Evolutionary conservation across 2,888 invertebrate species (phyloP).

Genomic region (Dioctria linearis): DNA sequence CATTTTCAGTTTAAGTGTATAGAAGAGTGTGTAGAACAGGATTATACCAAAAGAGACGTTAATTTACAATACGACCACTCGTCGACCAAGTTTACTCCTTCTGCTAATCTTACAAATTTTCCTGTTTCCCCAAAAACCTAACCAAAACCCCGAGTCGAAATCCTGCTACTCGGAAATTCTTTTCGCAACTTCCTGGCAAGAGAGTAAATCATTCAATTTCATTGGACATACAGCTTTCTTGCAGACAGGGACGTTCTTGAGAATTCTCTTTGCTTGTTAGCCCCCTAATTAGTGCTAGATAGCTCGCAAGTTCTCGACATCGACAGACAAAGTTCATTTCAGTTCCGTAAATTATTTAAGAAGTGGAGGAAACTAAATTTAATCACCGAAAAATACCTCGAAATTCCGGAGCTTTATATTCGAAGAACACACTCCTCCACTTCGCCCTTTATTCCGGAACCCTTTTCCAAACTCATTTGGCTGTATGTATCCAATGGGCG

Average conservation of each 20-base stretch:
- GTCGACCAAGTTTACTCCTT: too few relatives aligned
- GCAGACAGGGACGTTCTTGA: background rate
- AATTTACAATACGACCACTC: too few relatives aligned
- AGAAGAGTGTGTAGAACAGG: too few relatives aligned
- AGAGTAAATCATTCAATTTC: background rate
- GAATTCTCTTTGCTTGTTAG: conserved; percentile 2
- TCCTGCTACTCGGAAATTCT: too few relatives aligned
- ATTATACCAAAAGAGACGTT: too few relatives aligned
- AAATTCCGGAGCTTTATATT: background rate
- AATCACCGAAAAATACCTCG: background rate
- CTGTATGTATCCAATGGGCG: background rate
- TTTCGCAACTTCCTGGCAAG: too few relatives aligned
- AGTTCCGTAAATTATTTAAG: background rate
- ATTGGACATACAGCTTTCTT: too few relatives aligned
- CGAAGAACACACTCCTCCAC: background rate
- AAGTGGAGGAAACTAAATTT: background rate
- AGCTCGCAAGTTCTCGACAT: background rate
- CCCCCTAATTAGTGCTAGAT: conserved; percentile 6
- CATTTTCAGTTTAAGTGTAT: too few relatives aligned
- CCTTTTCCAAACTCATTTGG: background rate
- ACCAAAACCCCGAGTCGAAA: too few relatives aligned
- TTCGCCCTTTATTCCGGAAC: background rate
- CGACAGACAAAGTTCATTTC: background rate
- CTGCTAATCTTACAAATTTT: too few relatives aligned
- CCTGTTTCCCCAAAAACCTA: too few relatives aligned